Percentiles rank a stretch among this genome's conserved stretches.
Conservation (phyloP, 1,140 invertebrate species). For the Meloidogyne floridensis region DNA sequence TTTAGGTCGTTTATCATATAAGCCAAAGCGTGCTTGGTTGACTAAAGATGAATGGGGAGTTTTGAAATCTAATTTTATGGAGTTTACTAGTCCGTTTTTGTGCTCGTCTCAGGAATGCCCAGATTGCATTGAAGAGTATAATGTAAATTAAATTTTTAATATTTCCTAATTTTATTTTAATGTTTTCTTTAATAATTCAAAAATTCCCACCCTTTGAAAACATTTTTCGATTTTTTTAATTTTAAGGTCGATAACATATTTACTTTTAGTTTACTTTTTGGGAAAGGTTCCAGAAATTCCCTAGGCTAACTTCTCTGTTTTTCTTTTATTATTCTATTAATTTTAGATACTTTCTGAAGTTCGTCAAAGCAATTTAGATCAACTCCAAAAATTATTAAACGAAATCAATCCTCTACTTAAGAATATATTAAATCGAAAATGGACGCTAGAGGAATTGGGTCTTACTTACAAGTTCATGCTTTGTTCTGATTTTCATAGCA, state of each 20-base stretch:
- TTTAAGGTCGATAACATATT: too few species aligned
- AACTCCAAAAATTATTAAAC: neutral
- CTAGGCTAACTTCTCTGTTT: neutral
- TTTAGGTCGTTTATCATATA: slow-evolving; percentile 34
- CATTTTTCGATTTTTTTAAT: too few species aligned
- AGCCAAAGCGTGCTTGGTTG: slow-evolving; percentile 37
- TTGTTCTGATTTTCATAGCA: slow-evolving; percentile 3
- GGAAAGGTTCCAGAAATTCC: too few species aligned
- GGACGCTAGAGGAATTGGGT: neutral
- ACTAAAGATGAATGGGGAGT: slow-evolving; percentile 27
- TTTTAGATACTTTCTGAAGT: slow-evolving; percentile 26
- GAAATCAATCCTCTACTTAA: slow-evolving; percentile 4
- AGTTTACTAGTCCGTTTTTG: slow-evolving; percentile 31
- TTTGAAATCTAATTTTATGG: slow-evolving; percentile 14
- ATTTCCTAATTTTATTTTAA: neutral
- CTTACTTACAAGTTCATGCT: neutral
- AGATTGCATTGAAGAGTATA: slow-evolving; percentile 32
- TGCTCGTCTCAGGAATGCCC: slow-evolving; percentile 19
- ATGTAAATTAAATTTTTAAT: slow-evolving; percentile 1
- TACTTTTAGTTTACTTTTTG: neutral
- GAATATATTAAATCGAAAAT: slow-evolving; percentile 19
- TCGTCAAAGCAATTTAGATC: slow-evolving; percentile 4
- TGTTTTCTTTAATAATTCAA: neutral
- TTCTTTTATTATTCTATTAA: neutral
- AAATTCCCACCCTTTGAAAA: too few species aligned